Base-by-base conservation (phyloP, 1,140 invertebrate species). In the Drosophila bifasciata region DNA sequence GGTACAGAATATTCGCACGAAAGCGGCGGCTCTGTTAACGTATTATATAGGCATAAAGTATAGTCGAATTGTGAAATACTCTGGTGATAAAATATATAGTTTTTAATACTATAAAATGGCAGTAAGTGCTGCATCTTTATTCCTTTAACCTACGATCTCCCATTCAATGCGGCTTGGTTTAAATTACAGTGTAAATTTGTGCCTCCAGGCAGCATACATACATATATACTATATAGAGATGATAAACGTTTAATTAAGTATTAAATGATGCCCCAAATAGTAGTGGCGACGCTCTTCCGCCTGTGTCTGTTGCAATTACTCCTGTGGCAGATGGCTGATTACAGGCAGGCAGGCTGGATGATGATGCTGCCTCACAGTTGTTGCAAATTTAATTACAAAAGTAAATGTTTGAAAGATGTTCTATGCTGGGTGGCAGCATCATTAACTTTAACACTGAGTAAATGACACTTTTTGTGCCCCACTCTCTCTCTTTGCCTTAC, bases 311-410 rank as follows among this genome's bases (percentile, higher is more conserved):
- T 60, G 53, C 41, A 53, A 51, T 53, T 77, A 55, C 51, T 44
- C 52, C 25, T n/a, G 41, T 36, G 28, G 28, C 28, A 32, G 28
- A 32, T 32, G 9, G 28, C 9, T 32, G 28, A 7, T 8, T 28
- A 2, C 25, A 28, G 25, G 7, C 25, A 28, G 19, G n/a, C n/a
- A n/a, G n/a, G n/a, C n/a, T n/a, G 23, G 23, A 23, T 23, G 3
- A 23, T 23, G 23, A 28, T 28, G 25, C 45, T 53, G 67, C 55
- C 61, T 57, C 57, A 8, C 62, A 58, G 61, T 61, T 81, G 60
- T 50, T 80, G 40, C 21, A 45, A 86, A 64, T 78, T 77, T 88
- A 88, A 88, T 88, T 88, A 81, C 66, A 70, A 88, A 60, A 76
- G 68, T 86, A 85, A 86, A 77, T 73, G 67, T 63, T 36, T 73